A percentile compares a stretch with the other conserved stretches of the same genome.
These are phyloP conservation scores for Eucidaris tribuloides DNA, from an alignment of 35 echinoderm and acorn worm genomes.

Conservation along the genomic window DNA sequence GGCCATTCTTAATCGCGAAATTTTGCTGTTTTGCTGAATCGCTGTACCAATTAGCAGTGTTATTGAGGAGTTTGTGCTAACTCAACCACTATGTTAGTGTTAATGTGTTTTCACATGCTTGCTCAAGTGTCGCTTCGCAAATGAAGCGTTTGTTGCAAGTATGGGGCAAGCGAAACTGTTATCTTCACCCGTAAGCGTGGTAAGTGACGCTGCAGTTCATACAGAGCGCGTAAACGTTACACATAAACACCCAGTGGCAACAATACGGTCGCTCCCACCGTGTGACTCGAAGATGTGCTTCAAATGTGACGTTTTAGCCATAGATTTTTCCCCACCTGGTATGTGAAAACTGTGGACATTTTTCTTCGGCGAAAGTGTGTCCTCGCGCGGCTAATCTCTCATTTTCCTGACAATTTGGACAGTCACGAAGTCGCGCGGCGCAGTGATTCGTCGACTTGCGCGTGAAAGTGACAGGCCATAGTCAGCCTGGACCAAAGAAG, in stretches of 20 bases:
- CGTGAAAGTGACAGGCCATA: slow-evolving; percentile 69
- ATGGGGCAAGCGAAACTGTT: slow-evolving; percentile 97
- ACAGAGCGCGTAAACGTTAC: slow-evolving; percentile 94
- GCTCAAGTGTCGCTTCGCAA: slow-evolving; percentile 96
- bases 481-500: slow-evolving; percentile 46
- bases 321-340: slow-evolving; percentile 95
- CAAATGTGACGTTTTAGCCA: slow-evolving; percentile 93
- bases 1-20: background rate
- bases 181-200: slow-evolving; percentile 95
- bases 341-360: slow-evolving; percentile 98
- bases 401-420: slow-evolving; percentile 98
- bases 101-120: slow-evolving; percentile 98
- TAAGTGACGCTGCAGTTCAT: slow-evolving; percentile 92
- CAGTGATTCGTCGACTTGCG: slow-evolving; percentile 75
- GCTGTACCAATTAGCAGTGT: background rate
- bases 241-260: slow-evolving; percentile 97
- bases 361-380: slow-evolving; percentile 85
- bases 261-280: slow-evolving; percentile 92
- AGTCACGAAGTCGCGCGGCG: slow-evolving; percentile 95
- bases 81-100: slow-evolving; percentile 14
- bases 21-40: slow-evolving; percentile 1
- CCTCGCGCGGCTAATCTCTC: slow-evolving; percentile 91
- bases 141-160: slow-evolving; percentile 99
- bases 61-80: background rate
- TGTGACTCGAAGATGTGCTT: slow-evolving; percentile 91